Base-by-base conservation (phyloP, 2,113 vertebrate species). In the Uria aalge region DNA sequence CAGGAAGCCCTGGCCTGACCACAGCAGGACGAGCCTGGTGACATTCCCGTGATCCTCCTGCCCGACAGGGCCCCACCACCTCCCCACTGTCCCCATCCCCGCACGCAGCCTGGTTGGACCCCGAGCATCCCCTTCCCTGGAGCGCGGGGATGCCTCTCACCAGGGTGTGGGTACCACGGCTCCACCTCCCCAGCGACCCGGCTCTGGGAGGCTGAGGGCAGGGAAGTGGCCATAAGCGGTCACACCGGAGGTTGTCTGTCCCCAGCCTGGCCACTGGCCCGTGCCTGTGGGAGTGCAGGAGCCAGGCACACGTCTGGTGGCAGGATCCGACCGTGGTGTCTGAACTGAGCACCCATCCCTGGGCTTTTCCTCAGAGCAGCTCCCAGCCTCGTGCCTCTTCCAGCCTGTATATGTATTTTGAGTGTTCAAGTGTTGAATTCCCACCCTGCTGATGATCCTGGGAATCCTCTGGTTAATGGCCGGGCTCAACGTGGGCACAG, bases 31-130 rank as follows among this genome's bases (percentile, higher is more conserved):
- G 0, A 95, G 93, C 56, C 73, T 2, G 2, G 57, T 72, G 80
- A 73, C 96, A 96, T 96, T 97, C 84, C 73, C 56, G 1, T 0
- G 1, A 77, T 40, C 64, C 64, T 94, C 48, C 45, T 41, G n/a
- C 20, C 50, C 5, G 1, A 17, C 41, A 36, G 64, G 52, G 22
- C 57, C 36, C 50, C 0, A 0, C 15, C 12, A 24, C 27, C 5
- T 80, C 32, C 53, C 40, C 0, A 0, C 26, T 68, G 50, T 52
- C 40, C n/a, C 75, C 48, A 36, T 76, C 18, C 22, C 34, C 5
- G 3, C 48, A 59, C 0, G 0, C n/a, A 32, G 55, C 23, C 30
- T 5, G 2, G 27, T 38, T 67, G 71, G 29, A 67, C 56, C 27
- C 56, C 3, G 2, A 89, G 83, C 59, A 85, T 48, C 68, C 45